Conservation (phyloP, 2,797 vertebrate species). For the Vireo griseus region DNA sequence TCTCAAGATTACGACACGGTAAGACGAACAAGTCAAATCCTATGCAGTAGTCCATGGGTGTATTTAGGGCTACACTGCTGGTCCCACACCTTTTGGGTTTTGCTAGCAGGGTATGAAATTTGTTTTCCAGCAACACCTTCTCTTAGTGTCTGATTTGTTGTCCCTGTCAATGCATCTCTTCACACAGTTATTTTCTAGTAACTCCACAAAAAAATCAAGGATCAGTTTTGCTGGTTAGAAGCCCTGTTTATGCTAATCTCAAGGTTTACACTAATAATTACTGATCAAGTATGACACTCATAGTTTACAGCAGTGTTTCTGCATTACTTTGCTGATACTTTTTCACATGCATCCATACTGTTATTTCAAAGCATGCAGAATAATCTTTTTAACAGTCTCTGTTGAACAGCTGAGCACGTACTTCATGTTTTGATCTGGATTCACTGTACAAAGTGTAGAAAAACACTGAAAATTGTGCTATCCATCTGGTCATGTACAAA, state of each 20-base stretch:
- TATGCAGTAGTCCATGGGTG: neutral
- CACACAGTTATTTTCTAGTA: neutral
- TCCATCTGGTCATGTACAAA: neutral
- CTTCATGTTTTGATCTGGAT: neutral
- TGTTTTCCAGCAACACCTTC: neutral
- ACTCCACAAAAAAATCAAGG: neutral
- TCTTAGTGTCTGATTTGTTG: neutral
- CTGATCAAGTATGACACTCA: neutral
- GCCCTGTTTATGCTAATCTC: neutral
- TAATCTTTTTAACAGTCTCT: constrained; percentile 12
- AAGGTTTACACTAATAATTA: neutral
- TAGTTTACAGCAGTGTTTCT: neutral
- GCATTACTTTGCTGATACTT: neutral
- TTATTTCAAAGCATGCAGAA: neutral
- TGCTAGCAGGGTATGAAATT: neutral
- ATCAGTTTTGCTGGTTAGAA: neutral
- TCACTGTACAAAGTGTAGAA: neutral
- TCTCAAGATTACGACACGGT: neutral
- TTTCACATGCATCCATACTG: neutral
- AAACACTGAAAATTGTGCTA: neutral
- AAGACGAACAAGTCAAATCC: neutral
- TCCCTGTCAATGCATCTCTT: neutral
- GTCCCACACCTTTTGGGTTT: neutral
- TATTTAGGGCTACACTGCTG: neutral
- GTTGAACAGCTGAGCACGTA: neutral